phyloP scores from a whole-genome alignment of 2,797 vertebrate genomes.

The Monodelphis domestica region DNA sequence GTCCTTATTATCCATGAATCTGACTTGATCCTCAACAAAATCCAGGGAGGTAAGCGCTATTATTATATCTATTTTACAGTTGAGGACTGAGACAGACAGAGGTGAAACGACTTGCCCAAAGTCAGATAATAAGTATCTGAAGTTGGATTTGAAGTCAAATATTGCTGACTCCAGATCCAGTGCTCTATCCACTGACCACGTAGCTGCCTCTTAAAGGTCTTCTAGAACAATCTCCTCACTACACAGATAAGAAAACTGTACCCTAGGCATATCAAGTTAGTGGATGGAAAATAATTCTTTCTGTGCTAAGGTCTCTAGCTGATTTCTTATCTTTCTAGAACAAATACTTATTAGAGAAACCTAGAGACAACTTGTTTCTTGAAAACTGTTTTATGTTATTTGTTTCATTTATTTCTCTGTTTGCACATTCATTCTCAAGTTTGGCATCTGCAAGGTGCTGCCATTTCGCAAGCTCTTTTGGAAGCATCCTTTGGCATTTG shows the following conservation, averaged over 20 bases:
- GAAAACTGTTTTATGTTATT: background rate
- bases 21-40: background rate
- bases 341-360: constrained; percentile 28
- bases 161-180: background rate
- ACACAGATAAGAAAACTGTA: background rate
- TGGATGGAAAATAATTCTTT: constrained; percentile 44
- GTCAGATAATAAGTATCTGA: background rate
- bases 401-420: constrained; percentile 3
- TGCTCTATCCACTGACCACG: background rate
- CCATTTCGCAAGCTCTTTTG: background rate
- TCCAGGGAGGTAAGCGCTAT: background rate
- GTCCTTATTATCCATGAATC: background rate
- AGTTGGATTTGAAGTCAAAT: background rate
- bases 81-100: background rate
- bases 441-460: constrained; percentile 10
- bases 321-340: constrained; percentile 49
- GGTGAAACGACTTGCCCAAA: background rate
- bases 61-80: background rate
- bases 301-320: background rate
- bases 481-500: constrained; percentile 36
- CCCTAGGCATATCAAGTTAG: constrained; percentile 32
- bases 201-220: background rate
- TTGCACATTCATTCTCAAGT: constrained; percentile 30
- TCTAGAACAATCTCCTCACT: background rate
- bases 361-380: background rate